These are phyloP conservation scores for Alectura lathami DNA, from an alignment of 2,113 vertebrate genomes.

Conservation along the genomic window DNA sequence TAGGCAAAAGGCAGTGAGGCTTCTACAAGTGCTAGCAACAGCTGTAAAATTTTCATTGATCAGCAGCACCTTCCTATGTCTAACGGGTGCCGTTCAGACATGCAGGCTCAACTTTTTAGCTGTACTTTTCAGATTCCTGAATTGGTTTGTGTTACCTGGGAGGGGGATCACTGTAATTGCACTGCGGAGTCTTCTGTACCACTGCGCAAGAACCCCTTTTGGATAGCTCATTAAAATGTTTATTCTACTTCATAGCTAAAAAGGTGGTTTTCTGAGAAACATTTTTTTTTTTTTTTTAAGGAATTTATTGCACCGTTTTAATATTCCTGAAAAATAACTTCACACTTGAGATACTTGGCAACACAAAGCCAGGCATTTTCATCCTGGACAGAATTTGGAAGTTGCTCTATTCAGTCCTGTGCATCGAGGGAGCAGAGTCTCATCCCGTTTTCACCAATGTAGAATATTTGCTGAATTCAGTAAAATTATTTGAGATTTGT, in stretches of 20 bases:
- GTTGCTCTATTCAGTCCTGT: not conserved
- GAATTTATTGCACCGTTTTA: slow-evolving; percentile 20
- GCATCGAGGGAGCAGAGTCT: not conserved
- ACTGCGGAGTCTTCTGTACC: not conserved
- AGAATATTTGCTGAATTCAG: not conserved
- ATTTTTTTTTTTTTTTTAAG: not conserved
- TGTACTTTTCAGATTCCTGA: not conserved
- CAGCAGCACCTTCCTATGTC: slow-evolving; percentile 43
- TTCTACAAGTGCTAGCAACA: not conserved
- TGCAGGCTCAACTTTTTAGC: not conserved
- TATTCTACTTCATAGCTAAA: not conserved
- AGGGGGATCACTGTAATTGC: not conserved
- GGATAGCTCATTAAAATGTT: not conserved
- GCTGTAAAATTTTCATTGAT: not conserved
- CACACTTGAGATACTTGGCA: slow-evolving; percentile 17
- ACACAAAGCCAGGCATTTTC: not conserved
- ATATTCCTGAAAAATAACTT: slow-evolving; percentile 41
- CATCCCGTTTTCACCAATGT: not conserved
- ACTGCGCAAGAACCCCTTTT: not conserved
- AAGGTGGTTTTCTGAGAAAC: not conserved
- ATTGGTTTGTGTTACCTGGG: not conserved
- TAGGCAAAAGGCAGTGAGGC: not conserved
- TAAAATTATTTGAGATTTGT: not conserved
- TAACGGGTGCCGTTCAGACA: slow-evolving; percentile 46
- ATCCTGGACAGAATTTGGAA: not conserved